Conservation (phyloP, 2,113 vertebrate genomes). For the Notechis scutatus region DNA sequence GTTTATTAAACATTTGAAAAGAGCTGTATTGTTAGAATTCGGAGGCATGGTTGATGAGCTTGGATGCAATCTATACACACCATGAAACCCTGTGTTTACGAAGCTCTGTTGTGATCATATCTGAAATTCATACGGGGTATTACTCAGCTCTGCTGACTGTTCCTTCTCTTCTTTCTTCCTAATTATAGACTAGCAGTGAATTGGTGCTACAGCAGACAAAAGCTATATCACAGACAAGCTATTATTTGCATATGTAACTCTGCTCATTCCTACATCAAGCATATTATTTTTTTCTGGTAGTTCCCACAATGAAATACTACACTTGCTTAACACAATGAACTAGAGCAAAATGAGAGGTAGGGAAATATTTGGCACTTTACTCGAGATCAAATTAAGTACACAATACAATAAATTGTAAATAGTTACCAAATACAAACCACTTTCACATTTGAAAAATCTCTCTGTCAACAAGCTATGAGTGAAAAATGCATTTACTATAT, state of each 20-base stretch:
- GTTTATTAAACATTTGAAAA: not conserved
- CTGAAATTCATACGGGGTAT: slow-evolving; percentile 27
- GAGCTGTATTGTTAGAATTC: not conserved
- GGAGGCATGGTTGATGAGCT: not conserved
- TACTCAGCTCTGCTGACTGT: slow-evolving; percentile 16
- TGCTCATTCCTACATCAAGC: slow-evolving; percentile 13
- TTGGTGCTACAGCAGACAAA: slow-evolving; percentile 25
- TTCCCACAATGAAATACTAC: not conserved
- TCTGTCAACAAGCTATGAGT: slow-evolving; percentile 1
- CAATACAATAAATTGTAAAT: not conserved
- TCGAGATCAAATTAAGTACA: slow-evolving; percentile 16
- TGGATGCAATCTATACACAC: not conserved
- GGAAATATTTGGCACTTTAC: not conserved
- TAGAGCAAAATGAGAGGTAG: not conserved
- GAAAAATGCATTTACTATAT: not conserved
- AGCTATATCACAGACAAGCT: slow-evolving; percentile 27
- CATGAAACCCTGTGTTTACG: not conserved
- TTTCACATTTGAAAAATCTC: not conserved
- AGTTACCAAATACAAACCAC: not conserved
- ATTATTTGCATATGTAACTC: slow-evolving; percentile 22
- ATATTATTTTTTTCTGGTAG: not conserved
- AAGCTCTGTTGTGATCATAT: slow-evolving; percentile 28
- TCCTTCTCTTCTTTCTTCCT: slow-evolving; percentile 25
- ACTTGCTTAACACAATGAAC: not conserved
- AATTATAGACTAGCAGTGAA: slow-evolving; percentile 32